Percentiles rank a stretch among this genome's conserved stretches.
Evolutionary conservation across 1,140 invertebrate species (phyloP).

Genomic region (Drosophila paulistorum): DNA sequence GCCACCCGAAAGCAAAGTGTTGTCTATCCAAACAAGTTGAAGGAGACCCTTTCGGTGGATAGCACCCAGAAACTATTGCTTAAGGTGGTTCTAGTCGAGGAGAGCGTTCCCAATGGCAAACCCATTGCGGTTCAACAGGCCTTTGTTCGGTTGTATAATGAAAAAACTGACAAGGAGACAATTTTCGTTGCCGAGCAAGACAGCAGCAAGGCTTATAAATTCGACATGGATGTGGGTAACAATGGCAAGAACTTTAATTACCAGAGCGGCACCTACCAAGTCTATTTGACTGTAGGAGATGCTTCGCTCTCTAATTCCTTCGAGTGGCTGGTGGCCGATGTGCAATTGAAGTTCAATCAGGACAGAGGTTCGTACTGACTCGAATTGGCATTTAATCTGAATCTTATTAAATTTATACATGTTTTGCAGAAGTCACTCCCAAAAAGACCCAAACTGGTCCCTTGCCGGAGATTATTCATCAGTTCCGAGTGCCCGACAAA

Average conservation of each 20-base stretch:
- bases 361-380: constrained; percentile 49
- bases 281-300: constrained; percentile 96
- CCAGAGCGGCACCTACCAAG: constrained; percentile 90
- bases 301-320: constrained; percentile 94
- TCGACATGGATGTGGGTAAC: constrained; percentile 92
- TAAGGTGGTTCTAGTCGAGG: constrained; percentile 92
- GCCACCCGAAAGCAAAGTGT: constrained; percentile 91
- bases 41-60: constrained; percentile 90
- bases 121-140: constrained; percentile 94
- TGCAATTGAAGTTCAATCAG: constrained; percentile 89
- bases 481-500: constrained; percentile 96
- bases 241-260: constrained; percentile 92
- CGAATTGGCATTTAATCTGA: background rate
- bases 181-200: constrained; percentile 97
- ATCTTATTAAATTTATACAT: background rate
- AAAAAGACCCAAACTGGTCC: constrained; percentile 82
- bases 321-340: constrained; percentile 91
- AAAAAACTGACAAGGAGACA: constrained; percentile 90
- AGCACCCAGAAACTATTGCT: constrained; percentile 94
- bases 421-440: constrained; percentile 65
- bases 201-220: constrained; percentile 91
- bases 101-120: constrained; percentile 84
- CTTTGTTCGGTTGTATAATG: constrained; percentile 91
- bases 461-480: constrained; percentile 95
- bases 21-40: constrained; percentile 88